Evolutionary conservation across 2,113 vertebrate species (phyloP).

Genomic region (Gorsachius goisagi): DNA sequence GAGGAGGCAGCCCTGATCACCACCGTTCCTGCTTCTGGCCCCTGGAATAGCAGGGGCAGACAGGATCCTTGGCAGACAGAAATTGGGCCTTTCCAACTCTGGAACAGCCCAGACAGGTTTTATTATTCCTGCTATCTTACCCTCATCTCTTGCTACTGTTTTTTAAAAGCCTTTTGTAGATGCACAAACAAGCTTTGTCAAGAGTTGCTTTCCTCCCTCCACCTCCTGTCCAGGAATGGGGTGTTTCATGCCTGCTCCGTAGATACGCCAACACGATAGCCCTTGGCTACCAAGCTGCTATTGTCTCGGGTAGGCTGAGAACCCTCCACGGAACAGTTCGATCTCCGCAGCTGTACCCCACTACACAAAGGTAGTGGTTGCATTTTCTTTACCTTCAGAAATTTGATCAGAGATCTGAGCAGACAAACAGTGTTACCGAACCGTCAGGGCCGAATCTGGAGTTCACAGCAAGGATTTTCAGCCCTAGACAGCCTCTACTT

Average conservation of each 20-base stretch:
- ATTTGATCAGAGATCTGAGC: not conserved
- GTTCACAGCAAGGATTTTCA: not conserved
- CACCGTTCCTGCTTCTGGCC: not conserved
- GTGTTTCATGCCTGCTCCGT: not conserved
- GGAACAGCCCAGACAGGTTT: not conserved
- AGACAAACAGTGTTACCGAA: not conserved
- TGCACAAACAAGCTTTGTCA: slow-evolving; percentile 9
- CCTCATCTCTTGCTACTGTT: not conserved
- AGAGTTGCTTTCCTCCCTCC: not conserved
- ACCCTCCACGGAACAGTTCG: not conserved
- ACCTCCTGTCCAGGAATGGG: not conserved
- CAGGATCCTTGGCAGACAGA: not conserved
- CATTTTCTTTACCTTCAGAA: not conserved
- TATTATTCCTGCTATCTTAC: not conserved
- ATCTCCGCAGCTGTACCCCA: accelerated
- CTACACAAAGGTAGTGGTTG: too few relatives aligned
- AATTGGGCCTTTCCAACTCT: not conserved
- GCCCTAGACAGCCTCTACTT: not conserved
- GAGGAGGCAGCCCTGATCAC: not conserved
- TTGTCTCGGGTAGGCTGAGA: not conserved
- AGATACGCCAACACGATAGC: too few relatives aligned
- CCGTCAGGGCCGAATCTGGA: not conserved
- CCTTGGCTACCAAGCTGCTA: not conserved
- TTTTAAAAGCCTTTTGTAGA: not conserved
- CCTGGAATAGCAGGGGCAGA: not conserved